These are phyloP conservation scores for Xyrichtys novacula DNA, from an alignment of 2,797 vertebrate genomes.

Conservation along the genomic window DNA sequence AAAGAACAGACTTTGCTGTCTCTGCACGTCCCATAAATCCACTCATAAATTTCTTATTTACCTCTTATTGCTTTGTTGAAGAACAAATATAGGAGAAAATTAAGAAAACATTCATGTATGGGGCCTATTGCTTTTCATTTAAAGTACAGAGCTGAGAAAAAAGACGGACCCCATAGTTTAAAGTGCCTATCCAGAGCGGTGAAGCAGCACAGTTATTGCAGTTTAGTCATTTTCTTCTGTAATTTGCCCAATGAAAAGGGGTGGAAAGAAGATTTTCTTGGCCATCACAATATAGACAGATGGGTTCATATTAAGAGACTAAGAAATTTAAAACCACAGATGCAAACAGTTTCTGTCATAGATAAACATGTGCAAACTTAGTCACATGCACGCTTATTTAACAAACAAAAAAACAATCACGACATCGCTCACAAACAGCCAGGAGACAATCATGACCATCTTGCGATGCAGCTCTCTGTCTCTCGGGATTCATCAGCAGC, in stretches of 20 bases:
- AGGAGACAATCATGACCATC: constrained; percentile 52
- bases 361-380: neutral
- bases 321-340: constrained; percentile 10
- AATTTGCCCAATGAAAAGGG: neutral
- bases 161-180: neutral
- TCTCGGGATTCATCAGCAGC: constrained; percentile 57
- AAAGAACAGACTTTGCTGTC: neutral
- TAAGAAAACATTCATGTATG: neutral
- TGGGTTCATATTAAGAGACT: constrained; percentile 2
- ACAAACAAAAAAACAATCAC: constrained; percentile 38
- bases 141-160: neutral
- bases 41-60: constrained; percentile 2
- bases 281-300: constrained; percentile 27
- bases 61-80: neutral
- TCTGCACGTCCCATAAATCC: neutral
- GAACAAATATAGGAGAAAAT: neutral
- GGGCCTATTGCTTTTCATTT: neutral
- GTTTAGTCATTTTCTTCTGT: neutral
- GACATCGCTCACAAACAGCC: constrained; percentile 41
- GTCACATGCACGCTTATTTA: neutral
- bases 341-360: constrained; percentile 13
- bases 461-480: constrained; percentile 25
- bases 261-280: neutral
- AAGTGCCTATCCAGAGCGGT: neutral
- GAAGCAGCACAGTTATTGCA: neutral